Conservation (phyloP, 2,888 invertebrate genomes). For the Hoplodrina ambigua region DNA sequence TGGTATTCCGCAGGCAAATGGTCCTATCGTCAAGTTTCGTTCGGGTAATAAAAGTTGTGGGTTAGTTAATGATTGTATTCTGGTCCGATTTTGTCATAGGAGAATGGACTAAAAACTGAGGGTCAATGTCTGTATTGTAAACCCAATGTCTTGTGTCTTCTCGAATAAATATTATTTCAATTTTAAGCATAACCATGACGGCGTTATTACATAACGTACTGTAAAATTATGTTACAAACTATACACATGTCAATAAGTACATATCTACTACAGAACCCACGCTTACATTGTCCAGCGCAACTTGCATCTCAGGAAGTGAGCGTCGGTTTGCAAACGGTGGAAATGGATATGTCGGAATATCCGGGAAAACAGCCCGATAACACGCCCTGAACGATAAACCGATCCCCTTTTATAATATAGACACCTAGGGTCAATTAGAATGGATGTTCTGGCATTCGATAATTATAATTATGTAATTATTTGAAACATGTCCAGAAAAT, state of each 20-base stretch:
- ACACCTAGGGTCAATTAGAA: too few relatives aligned
- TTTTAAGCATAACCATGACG: neutral
- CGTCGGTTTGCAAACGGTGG: slow-evolving; percentile 58
- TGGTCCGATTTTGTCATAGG: too few relatives aligned
- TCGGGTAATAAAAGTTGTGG: too few relatives aligned
- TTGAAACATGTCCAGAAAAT: too few relatives aligned
- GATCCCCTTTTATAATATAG: too few relatives aligned
- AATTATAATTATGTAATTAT: too few relatives aligned
- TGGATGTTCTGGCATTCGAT: too few relatives aligned
- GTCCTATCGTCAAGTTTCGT: neutral
- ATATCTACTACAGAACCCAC: slow-evolving; percentile 32
- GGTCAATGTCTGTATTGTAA: too few relatives aligned
- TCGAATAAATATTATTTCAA: too few relatives aligned
- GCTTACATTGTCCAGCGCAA: slow-evolving; percentile 9
- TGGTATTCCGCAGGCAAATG: slow-evolving; percentile 8
- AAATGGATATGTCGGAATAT: slow-evolving; percentile 67
- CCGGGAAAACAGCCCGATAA: slow-evolving; percentile 67
- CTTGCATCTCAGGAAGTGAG: slow-evolving; percentile 54
- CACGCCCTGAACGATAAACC: slow-evolving; percentile 26
- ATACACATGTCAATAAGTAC: neutral
- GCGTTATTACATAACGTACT: neutral
- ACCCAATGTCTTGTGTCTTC: too few relatives aligned
- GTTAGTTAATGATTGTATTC: too few relatives aligned
- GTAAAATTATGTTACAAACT: neutral
- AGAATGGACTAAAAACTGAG: too few relatives aligned